Conservation (phyloP, 2,113 vertebrate species). For the Cricetomys ansorgei region DNA sequence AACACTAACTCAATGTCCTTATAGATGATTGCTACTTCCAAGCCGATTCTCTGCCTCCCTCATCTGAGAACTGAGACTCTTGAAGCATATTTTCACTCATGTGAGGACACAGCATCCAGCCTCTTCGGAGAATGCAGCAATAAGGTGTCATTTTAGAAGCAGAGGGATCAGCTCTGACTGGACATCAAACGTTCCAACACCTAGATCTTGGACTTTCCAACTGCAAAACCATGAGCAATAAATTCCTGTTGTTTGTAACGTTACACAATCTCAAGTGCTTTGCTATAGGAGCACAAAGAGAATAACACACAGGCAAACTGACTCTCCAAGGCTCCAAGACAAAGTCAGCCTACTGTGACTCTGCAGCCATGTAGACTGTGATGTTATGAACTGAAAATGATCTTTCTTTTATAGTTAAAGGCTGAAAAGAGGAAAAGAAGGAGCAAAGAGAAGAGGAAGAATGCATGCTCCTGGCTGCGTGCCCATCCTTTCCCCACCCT, state of each 20-base stretch:
- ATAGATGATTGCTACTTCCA: neutral
- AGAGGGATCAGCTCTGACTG: neutral
- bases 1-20: neutral
- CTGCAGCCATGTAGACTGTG: fast-evolving
- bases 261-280: neutral
- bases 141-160: neutral
- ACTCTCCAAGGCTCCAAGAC: neutral
- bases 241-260: neutral
- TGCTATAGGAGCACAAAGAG: neutral
- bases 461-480: neutral
- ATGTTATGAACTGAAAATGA: neutral
- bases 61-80: neutral
- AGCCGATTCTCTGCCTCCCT: neutral
- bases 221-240: neutral
- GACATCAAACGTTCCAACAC: neutral
- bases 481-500: neutral
- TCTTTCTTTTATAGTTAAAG: neutral
- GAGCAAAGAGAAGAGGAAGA: neutral
- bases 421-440: neutral
- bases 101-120: neutral
- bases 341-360: neutral
- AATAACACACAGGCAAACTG: neutral
- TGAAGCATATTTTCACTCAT: neutral
- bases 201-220: neutral
- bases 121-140: neutral